Percentiles rank a stretch among this genome's conserved stretches.
Evolutionary conservation across 2,888 invertebrate species (phyloP).

Genomic region (Ornithoptera alexandrae): DNA sequence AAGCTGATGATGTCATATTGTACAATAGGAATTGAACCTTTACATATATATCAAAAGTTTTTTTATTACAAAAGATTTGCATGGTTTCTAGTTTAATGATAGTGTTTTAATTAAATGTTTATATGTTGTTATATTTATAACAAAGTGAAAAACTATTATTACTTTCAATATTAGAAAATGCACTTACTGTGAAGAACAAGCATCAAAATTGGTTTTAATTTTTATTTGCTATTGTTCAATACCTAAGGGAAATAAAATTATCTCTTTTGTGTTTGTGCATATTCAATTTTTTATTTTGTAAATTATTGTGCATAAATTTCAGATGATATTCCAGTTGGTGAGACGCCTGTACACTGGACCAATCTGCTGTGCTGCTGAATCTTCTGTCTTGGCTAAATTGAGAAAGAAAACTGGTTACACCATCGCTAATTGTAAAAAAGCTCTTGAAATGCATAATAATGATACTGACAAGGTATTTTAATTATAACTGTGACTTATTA

Average conservation of each 20-base stretch:
- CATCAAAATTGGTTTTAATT: too few relatives aligned
- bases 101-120: constrained; percentile 16
- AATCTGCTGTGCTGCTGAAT: constrained; percentile 80
- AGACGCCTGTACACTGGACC: constrained; percentile 80
- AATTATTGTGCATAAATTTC: constrained; percentile 42
- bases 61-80: neutral
- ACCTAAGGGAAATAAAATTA: too few relatives aligned
- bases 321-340: constrained; percentile 82
- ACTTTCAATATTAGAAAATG: too few relatives aligned
- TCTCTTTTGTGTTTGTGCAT: too few relatives aligned
- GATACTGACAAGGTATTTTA: constrained; percentile 87
- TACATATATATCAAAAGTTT: constrained; percentile 1
- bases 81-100: constrained; percentile 3
- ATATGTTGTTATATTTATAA: constrained; percentile 3
- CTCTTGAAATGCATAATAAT: constrained; percentile 93
- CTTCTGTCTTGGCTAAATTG: constrained; percentile 88
- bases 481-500: neutral
- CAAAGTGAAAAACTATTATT: too few relatives aligned
- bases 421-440: constrained; percentile 97
- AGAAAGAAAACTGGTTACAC: constrained; percentile 98
- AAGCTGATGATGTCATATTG: constrained; percentile 40
- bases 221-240: too few relatives aligned
- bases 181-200: too few relatives aligned
- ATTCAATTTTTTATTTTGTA: neutral
- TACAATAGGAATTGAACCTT: constrained; percentile 20